These are phyloP conservation scores for Stenodera caucasica DNA, from an alignment of 2,888 invertebrate genomes.

Conservation along the genomic window DNA sequence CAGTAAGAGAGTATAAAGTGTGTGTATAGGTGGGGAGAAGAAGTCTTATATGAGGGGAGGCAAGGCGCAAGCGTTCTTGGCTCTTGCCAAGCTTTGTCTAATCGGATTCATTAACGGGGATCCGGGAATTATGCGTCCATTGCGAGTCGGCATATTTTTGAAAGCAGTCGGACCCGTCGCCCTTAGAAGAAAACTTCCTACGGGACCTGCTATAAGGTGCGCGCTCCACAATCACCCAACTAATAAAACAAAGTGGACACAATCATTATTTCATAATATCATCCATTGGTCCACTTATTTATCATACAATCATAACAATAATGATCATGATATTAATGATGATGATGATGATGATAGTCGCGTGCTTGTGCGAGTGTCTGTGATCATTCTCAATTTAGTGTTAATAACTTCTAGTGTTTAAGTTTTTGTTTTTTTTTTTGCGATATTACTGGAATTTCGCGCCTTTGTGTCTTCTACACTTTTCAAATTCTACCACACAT, in stretches of 20 bases:
- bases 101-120: constrained; percentile 64
- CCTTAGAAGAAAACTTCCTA: constrained; percentile 50
- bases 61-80: constrained; percentile 56
- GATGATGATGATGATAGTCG: neutral
- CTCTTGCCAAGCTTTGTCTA: constrained; percentile 59
- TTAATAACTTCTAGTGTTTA: neutral
- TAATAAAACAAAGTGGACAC: too few species aligned
- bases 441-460: constrained; percentile 33
- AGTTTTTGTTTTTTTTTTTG: constrained; percentile 19
- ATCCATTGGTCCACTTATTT: neutral
- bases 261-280: neutral
- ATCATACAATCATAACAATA: neutral
- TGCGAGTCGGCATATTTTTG: constrained; percentile 59
- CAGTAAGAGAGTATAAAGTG: constrained; percentile 55
- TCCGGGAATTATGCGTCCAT: constrained; percentile 61
- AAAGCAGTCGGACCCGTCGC: constrained; percentile 56
- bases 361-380: constrained; percentile 28
- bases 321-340: neutral
- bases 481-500: constrained; percentile 20
- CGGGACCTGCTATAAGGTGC: constrained; percentile 44
- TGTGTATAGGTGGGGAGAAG: constrained; percentile 37
- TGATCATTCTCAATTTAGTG: neutral
- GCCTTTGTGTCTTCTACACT: constrained; percentile 12
- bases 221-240: constrained; percentile 28
- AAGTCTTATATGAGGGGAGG: constrained; percentile 47